These are phyloP conservation scores for Euzophera pinguis DNA, from an alignment of 2,888 invertebrate species.

Conservation along the genomic window DNA sequence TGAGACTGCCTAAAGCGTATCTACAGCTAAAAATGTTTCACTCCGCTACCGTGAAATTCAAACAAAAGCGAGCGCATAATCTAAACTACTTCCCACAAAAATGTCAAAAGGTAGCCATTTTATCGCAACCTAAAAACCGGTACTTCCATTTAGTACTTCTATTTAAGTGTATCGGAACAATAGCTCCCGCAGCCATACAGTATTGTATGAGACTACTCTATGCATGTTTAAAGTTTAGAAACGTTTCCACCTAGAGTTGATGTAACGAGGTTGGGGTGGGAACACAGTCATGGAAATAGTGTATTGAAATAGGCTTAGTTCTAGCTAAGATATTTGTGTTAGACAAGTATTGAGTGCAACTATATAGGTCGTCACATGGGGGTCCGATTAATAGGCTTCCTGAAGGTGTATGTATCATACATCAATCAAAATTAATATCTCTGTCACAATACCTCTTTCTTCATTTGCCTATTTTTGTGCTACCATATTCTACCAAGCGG, in stretches of 20 bases:
- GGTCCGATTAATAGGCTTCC: no score
- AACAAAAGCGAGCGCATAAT: not conserved
- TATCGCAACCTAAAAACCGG: not conserved
- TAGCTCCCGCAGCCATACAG: not conserved
- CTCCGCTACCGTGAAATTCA: not conserved
- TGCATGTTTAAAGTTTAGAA: not conserved
- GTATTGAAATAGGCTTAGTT: not conserved
- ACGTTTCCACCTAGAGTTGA: slow-evolving; percentile 28
- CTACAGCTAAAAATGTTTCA: no score
- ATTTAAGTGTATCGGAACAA: slow-evolving; percentile 5
- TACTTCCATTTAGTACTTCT: no score
- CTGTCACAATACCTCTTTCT: no score
- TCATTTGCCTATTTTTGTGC: no score
- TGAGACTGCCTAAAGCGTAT: no score
- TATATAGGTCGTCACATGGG: no score
- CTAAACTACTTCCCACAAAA: not conserved
- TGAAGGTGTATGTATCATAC: no score
- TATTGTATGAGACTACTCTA: not conserved
- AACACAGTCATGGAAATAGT: not conserved
- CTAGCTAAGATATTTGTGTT: no score
- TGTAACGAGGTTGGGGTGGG: slow-evolving; percentile 18
- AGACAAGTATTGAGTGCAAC: no score
- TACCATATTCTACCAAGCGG: no score
- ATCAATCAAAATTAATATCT: no score
- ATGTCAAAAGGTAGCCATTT: not conserved